phyloP scores from a whole-genome alignment of 2,888 invertebrate species.

The Chironomus riparius region DNA sequence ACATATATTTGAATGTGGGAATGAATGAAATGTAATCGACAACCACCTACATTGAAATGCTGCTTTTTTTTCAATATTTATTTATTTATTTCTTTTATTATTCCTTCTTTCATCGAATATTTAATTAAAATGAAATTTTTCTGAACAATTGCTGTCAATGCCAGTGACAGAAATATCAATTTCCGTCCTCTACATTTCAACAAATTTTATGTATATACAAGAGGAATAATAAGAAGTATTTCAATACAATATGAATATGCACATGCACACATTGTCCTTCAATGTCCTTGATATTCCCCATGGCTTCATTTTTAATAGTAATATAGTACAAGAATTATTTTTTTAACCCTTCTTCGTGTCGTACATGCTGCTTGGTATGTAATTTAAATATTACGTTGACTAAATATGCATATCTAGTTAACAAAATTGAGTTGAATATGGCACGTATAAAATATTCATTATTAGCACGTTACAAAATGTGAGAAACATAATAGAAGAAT shows the following conservation, averaged over 20 bases:
- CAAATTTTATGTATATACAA: not conserved
- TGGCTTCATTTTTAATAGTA: not conserved
- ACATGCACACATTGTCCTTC: conserved; percentile 1
- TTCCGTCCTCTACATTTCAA: not conserved
- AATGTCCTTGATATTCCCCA: not conserved
- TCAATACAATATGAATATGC: not conserved
- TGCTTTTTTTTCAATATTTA: too few species aligned
- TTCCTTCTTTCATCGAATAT: not conserved
- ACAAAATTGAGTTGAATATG: not conserved
- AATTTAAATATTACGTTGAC: too few species aligned
- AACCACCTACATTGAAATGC: not conserved
- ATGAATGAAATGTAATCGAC: not conserved
- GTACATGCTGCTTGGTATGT: not conserved
- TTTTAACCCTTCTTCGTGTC: not conserved
- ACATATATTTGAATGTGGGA: not conserved
- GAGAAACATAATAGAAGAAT: not conserved
- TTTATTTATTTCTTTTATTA: too few species aligned
- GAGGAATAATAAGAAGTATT: too few species aligned
- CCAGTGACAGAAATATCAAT: not conserved
- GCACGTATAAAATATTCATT: not conserved
- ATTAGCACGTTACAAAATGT: not conserved
- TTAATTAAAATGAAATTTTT: not conserved
- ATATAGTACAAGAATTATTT: not conserved
- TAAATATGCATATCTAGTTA: not conserved
- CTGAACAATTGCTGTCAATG: not conserved